phyloP scores from a whole-genome alignment of 2,797 vertebrate species.

The Lacerta bilineata region DNA sequence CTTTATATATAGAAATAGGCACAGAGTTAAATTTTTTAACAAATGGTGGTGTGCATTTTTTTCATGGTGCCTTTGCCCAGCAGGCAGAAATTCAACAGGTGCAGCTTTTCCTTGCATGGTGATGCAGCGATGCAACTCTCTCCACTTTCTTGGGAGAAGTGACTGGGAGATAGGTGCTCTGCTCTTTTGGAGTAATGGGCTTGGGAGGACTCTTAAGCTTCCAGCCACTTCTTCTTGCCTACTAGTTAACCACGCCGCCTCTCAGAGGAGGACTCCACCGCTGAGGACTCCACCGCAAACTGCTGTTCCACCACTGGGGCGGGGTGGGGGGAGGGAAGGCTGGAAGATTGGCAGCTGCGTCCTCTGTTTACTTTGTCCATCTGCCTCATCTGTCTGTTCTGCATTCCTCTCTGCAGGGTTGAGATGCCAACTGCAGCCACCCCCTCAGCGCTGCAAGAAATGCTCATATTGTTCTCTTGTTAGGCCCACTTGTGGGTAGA shows the following conservation, averaged over 20 bases:
- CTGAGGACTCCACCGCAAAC: not conserved
- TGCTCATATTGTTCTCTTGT: slow-evolving; percentile 29
- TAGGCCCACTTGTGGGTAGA: slow-evolving; percentile 12
- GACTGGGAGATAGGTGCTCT: not conserved
- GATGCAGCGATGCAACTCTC: too few relatives aligned
- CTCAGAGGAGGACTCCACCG: too few relatives aligned
- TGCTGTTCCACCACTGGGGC: not conserved
- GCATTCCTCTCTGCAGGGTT: slow-evolving; percentile 20
- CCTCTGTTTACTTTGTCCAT: slow-evolving; percentile 31
- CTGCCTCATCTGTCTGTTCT: slow-evolving; percentile 23
- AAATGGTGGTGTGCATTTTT: too few relatives aligned
- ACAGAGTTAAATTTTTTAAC: too few relatives aligned
- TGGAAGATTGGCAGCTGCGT: too few relatives aligned
- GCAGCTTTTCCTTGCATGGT: not conserved
- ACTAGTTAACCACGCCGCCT: not conserved
- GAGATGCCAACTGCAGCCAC: slow-evolving; percentile 43
- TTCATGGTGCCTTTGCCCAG: too few relatives aligned
- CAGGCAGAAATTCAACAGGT: not conserved
- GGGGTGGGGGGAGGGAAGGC: too few relatives aligned
- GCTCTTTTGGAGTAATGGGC: not conserved
- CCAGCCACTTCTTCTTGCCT: not conserved
- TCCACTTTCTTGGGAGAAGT: not conserved
- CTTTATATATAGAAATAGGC: too few relatives aligned
- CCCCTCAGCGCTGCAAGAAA: slow-evolving; percentile 20
- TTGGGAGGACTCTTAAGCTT: not conserved